Evolutionary conservation across 2,797 vertebrate genomes (phyloP).

Genomic region (Triplophysa bombifrons): DNA sequence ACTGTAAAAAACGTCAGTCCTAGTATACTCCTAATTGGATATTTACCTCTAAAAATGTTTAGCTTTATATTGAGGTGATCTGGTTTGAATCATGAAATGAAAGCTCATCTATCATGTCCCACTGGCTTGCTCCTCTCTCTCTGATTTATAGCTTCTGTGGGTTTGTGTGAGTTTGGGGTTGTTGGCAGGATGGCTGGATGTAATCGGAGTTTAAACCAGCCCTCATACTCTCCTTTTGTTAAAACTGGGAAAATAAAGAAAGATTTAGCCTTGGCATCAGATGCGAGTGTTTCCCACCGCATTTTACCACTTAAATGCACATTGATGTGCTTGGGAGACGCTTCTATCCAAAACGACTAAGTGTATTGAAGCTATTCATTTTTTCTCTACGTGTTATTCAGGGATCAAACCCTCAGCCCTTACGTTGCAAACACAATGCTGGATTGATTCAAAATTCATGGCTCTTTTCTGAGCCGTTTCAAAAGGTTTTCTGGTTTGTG

Average conservation of each 20-base stretch:
- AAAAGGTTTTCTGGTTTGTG: constrained; percentile 65
- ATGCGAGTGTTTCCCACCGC: neutral
- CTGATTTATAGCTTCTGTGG: constrained; percentile 32
- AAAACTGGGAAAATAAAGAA: constrained; percentile 1
- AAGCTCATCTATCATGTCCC: constrained; percentile 43
- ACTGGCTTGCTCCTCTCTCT: constrained; percentile 5
- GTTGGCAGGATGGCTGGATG: constrained; percentile 7
- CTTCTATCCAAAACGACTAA: no score
- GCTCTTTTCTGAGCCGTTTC: constrained; percentile 57
- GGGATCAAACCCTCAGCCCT: no score
- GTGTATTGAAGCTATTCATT: no score
- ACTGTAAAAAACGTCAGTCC: neutral
- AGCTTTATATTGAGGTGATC: constrained; percentile 15
- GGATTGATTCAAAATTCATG: neutral
- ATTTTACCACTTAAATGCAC: neutral
- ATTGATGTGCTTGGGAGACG: no score
- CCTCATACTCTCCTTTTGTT: neutral
- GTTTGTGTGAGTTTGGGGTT: constrained; percentile 21
- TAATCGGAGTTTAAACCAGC: constrained; percentile 28
- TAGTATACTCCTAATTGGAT: constrained; percentile 5
- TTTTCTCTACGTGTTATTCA: no score
- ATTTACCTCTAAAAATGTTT: neutral
- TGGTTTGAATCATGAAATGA: constrained; percentile 47
- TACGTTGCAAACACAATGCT: no score
- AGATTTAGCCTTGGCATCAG: neutral